Evolutionary conservation across 23 tunicate genomes (phyloP).

Genomic region (Clavelina lepadiformis): DNA sequence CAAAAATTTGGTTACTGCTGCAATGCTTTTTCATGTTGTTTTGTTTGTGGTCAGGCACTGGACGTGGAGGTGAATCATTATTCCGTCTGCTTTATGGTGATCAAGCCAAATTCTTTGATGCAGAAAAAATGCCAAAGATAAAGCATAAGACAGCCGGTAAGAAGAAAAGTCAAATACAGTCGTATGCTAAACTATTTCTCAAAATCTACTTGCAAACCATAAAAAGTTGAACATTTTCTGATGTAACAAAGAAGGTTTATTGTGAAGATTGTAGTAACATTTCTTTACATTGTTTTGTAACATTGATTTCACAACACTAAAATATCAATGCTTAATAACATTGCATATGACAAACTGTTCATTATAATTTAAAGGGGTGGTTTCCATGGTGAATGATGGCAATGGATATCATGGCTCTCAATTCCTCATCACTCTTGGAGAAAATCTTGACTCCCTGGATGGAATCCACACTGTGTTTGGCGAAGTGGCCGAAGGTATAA

Average conservation of each 20-base stretch:
- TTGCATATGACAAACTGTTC: too few relatives aligned
- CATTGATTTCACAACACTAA: too few relatives aligned
- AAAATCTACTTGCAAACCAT: neutral
- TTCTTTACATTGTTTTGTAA: too few relatives aligned
- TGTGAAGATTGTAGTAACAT: too few relatives aligned
- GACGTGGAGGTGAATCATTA: constrained; percentile 82
- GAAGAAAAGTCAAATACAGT: neutral
- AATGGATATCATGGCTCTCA: constrained; percentile 92
- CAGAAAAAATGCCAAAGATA: constrained; percentile 82
- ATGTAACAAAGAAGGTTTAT: too few relatives aligned
- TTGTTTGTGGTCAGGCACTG: constrained; percentile 48
- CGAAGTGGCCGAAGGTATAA: constrained; percentile 82
- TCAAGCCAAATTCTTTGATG: constrained; percentile 82
- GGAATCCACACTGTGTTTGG: constrained; percentile 95
- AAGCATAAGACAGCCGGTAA: constrained; percentile 78
- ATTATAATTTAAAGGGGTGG: constrained; percentile 41
- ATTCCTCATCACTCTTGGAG: constrained; percentile 82
- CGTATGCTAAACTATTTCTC: too few relatives aligned
- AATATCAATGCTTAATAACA: too few relatives aligned
- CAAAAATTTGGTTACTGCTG: too few relatives aligned
- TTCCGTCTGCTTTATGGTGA: constrained; percentile 74
- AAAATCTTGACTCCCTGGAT: constrained; percentile 77
- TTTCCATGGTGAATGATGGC: constrained; percentile 98
- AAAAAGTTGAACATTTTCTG: too few relatives aligned
- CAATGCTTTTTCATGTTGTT: neutral